Base-by-base conservation (phyloP, 37 sponge, comb jelly and placozoan genomes). In the Haliclona indistincta region DNA sequence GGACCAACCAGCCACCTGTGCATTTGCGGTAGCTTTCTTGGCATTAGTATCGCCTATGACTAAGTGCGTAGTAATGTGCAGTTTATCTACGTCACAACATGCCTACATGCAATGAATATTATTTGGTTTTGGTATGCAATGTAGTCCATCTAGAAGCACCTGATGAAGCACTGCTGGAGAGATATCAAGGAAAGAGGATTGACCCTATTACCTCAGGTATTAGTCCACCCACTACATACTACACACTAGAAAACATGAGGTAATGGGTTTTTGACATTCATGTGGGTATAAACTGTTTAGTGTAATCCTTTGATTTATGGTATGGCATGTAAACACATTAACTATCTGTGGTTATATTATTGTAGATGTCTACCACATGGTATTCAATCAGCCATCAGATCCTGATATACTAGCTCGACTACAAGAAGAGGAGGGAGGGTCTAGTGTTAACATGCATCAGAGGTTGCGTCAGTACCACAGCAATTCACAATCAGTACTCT, bases 191-290 rank as follows among this genome's bases (percentile, higher is more conserved):
- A 0, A 97, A 97, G 67, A 78, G 98, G 26, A 68, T 97, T 6
- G 98, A 97, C 67, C 78, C 95, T 32, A 51, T 92, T 17, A 97
- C 95, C 61, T 95, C 93, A 86, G 98, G 96, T 91, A 64, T 22
- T 83, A 40, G 28, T 28, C n/a, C n/a, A n/a, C n/a, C n/a, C n/a
- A n/a, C n/a, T n/a, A n/a, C n/a, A n/a, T n/a, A n/a, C n/a, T n/a
- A n/a, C n/a, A n/a, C n/a, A n/a, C n/a, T n/a, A n/a, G n/a, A n/a
- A n/a, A n/a, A n/a, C n/a, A n/a, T n/a, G n/a, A n/a, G n/a, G n/a
- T n/a, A n/a, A n/a, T n/a, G n/a, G n/a, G n/a, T n/a, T n/a, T n/a
- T n/a, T n/a, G n/a, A n/a, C n/a, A n/a, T n/a, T n/a, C n/a, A n/a
- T n/a, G n/a, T n/a, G n/a, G n/a, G n/a, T n/a, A n/a, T n/a, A n/a